A percentile compares a stretch with the other conserved stretches of the same genome.
These are phyloP conservation scores for Sebastes glaucus DNA, from an alignment of 2,797 vertebrate species.

Conservation along the genomic window DNA sequence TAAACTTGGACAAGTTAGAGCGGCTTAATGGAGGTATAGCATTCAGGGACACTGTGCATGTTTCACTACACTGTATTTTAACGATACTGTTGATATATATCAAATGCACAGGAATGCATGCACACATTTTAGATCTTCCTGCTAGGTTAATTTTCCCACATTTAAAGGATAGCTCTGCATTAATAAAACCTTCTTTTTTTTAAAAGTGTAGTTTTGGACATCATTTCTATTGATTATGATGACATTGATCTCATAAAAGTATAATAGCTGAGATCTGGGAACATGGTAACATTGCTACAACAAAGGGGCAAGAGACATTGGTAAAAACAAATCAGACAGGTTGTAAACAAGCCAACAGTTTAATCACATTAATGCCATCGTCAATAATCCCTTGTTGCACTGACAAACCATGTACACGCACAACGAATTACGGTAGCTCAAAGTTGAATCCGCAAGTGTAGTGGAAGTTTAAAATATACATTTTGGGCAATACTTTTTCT, in stretches of 20 bases:
- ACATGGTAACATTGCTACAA: neutral
- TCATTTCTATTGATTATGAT: neutral
- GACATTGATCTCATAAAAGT: neutral
- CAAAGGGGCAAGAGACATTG: neutral
- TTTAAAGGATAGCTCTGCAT: neutral
- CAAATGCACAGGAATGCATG: neutral
- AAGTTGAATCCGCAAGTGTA: neutral
- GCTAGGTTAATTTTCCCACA: neutral
- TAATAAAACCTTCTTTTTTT: neutral
- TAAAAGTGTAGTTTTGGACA: neutral
- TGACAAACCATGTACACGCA: neutral
- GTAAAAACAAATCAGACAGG: neutral
- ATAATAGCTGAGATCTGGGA: neutral
- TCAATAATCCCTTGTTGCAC: neutral
- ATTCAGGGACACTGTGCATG: constrained; percentile 5
- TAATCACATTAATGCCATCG: neutral
- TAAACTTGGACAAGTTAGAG: constrained; percentile 55
- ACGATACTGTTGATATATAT: neutral
- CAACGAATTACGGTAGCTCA: neutral
- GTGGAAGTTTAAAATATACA: neutral
- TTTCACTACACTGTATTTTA: neutral
- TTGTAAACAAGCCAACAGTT: neutral
- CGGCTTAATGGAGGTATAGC: constrained; percentile 15
- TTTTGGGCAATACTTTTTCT: neutral
- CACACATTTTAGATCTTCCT: neutral